phyloP scores from a whole-genome alignment of 2,113 vertebrate genomes.

The Theristicus caerulescens region DNA sequence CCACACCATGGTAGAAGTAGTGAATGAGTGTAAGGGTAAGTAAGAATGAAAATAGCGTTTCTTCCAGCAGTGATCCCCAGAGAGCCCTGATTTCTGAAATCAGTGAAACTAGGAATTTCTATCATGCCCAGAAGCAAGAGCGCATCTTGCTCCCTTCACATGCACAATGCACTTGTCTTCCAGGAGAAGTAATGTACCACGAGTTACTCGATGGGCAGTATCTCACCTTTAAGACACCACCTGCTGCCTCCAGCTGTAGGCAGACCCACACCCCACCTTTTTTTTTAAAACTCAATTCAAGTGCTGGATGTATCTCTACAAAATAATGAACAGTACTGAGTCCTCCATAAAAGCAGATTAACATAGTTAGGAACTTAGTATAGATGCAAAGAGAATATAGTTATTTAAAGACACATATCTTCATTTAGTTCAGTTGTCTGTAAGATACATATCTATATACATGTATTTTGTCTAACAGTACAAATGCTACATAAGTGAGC shows the following conservation, averaged over 20 bases:
- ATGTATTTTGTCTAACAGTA: neutral
- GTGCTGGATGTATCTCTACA: neutral
- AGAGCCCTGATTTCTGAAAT: neutral
- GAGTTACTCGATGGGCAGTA: neutral
- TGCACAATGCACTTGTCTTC: neutral
- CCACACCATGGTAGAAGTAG: neutral
- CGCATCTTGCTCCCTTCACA: neutral
- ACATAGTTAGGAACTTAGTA: neutral
- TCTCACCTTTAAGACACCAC: neutral
- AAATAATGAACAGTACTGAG: neutral
- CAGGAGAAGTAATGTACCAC: neutral
- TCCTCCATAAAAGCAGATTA: neutral
- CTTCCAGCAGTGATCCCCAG: neutral
- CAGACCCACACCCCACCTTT: neutral
- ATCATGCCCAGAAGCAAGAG: neutral
- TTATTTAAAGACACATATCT: neutral
- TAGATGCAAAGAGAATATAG: neutral
- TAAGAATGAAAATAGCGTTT: neutral
- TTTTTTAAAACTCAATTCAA: neutral
- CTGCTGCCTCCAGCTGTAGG: neutral
- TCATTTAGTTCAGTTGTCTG: neutral
- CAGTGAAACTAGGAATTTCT: neutral
- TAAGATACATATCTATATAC: neutral
- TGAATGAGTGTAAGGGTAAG: neutral
- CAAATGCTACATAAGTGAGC: neutral